Percentiles rank a stretch among this genome's conserved stretches.
These are phyloP conservation scores for Blomia tropicalis DNA, from an alignment of 2,888 invertebrate species.

Conservation along the genomic window DNA sequence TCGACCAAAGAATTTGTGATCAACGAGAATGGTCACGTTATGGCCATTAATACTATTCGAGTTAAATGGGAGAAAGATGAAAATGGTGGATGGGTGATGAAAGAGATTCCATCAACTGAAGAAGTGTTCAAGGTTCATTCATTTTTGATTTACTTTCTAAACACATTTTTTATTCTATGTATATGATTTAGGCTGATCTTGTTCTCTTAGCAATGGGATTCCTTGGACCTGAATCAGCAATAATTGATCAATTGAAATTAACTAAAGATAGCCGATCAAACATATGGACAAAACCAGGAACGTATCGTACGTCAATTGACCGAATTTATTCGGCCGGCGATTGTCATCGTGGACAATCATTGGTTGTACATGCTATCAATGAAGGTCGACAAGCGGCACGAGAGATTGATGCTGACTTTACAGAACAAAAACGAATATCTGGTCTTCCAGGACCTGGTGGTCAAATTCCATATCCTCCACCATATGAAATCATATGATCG, in stretches of 20 bases:
- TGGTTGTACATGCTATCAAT: constrained; percentile 95
- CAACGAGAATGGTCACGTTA: constrained; percentile 72
- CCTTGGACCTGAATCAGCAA: constrained; percentile 77
- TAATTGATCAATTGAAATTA: constrained; percentile 59
- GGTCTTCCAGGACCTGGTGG: constrained; percentile 83
- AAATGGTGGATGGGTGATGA: constrained; percentile 83
- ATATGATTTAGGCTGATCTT: constrained; percentile 51
- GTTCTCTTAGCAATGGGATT: constrained; percentile 97
- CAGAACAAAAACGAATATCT: constrained; percentile 42
- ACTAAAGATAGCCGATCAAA: constrained; percentile 82
- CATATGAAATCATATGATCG: background rate
- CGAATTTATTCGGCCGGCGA: constrained; percentile 94
- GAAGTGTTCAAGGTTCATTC: constrained; percentile 37
- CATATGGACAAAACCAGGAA: constrained; percentile 53
- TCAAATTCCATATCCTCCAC: constrained; percentile 39
- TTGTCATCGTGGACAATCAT: constrained; percentile 93
- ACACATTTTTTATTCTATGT: background rate
- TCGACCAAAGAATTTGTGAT: constrained; percentile 86
- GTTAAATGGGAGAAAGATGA: constrained; percentile 88
- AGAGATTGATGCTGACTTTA: constrained; percentile 70
- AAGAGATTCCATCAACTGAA: constrained; percentile 61
- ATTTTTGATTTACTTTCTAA: background rate
- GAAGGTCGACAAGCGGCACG: constrained; percentile 96
- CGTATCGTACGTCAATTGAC: constrained; percentile 15
- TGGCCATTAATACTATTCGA: constrained; percentile 70